phyloP scores from a whole-genome alignment of 2,888 invertebrate genomes.

The Temnothorax unifasciatus region DNA sequence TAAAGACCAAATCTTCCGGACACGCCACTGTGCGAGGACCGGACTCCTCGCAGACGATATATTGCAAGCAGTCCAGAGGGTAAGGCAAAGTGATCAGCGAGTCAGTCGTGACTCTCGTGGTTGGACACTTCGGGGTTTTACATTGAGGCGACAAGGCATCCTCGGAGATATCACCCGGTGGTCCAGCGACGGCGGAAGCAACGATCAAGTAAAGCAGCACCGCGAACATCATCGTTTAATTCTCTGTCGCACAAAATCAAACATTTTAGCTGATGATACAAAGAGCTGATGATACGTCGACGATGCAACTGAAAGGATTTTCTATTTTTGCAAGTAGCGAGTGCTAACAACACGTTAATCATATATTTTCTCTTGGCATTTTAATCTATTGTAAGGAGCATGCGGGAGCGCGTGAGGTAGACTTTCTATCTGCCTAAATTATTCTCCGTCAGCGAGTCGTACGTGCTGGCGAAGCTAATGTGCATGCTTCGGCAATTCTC shows the following conservation, averaged over 20 bases:
- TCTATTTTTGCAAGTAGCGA: slow-evolving; percentile 11
- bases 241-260: neutral
- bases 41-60: slow-evolving; percentile 66
- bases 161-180: slow-evolving; percentile 44
- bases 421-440: slow-evolving; percentile 61
- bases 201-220: slow-evolving; percentile 38
- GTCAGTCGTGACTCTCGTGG: neutral
- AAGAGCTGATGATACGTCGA: neutral
- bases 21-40: slow-evolving; percentile 59
- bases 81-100: slow-evolving; percentile 58
- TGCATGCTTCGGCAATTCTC: slow-evolving; percentile 6
- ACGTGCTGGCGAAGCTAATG: slow-evolving; percentile 51
- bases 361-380: slow-evolving; percentile 40
- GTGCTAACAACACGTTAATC: neutral
- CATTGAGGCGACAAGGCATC: slow-evolving; percentile 58
- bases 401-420: slow-evolving; percentile 15
- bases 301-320: neutral
- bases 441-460: slow-evolving; percentile 14
- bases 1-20: slow-evolving; percentile 67
- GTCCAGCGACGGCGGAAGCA: slow-evolving; percentile 41
- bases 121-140: slow-evolving; percentile 67
- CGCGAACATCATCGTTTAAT: neutral
- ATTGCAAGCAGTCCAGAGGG: slow-evolving; percentile 72
- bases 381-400: slow-evolving; percentile 33
- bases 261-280: neutral